Evolutionary conservation across 2,113 vertebrate genomes (phyloP), one percentile per base, ranked within the genome.

Genomic region (Engystomops pustulosus): DNA sequence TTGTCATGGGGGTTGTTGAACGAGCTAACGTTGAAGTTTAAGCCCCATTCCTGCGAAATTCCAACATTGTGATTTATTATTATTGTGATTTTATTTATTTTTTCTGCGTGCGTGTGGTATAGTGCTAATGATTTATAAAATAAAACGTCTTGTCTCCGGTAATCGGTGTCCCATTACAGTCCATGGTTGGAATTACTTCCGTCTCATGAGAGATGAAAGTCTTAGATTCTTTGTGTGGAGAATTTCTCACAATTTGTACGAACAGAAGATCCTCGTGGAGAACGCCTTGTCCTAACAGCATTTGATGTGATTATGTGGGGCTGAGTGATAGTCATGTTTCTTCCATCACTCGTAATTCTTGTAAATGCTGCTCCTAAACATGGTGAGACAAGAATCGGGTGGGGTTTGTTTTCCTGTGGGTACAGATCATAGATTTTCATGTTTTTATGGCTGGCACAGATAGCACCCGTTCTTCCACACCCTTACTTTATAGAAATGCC

Each of bases 321-420:
- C 41, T 14, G 20, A 60, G 51, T 25, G 51, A 41, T 38, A 6
- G 3, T 17, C 6, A 14, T 30, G 7, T 15, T 20, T 20, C 38
- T 2, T 53, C 5, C 23, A 7, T 10, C n/a, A 20, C 55, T 36
- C 12, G 74, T 51, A 77, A 34, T 20, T 41, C 4, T 32, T 67
- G n/a, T 44, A 30, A 47, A 68, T 69, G 44, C 27, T 36, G 44
- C 14, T 70, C 9, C 12, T 70, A 17, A 71, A 25, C 79, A 53
- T 53, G 44, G 79, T 53, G 67, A 70, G 67, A 70, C 67, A 81
- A 36, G 79, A 70, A 23, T 44, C n/a, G 65, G 79, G 44, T 70
- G 79, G 34, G 45, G 79, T 49, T 71, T 25, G 7, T 18, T 81
- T 41, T 81, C 67, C 79, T 70, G 20, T 32, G 23, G 44, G 27